Evolutionary conservation across 2,113 vertebrate genomes (phyloP), one percentile per base, ranked within the genome.

Genomic region (Typhlomys cinereus): DNA sequence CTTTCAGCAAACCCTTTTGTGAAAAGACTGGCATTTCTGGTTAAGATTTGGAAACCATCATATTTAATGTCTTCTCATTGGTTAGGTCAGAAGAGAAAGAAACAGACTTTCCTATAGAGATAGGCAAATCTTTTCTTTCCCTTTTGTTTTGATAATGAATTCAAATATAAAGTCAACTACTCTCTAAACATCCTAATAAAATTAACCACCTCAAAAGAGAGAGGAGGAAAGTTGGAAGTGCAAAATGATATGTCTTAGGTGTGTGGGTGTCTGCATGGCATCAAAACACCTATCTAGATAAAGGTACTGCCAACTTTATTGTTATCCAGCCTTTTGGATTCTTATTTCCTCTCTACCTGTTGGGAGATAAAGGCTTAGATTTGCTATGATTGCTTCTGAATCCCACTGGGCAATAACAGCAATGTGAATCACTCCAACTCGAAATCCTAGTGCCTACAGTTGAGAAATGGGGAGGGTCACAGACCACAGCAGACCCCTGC

Each of bases 331-430:
- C 39, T 95, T 83, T 93, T 34, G 69, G 52, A 54, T 87, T 94
- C 92, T 95, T 93, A 82, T 93, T 91, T 94, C 44, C 80, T 69
- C 7, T 95, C 88, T 94, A 95, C 88, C 93, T 97, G 27, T 95
- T 95, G 92, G 64, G 46, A 93, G 95, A 95, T 89, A 4, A 73
- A 90, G 57, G 71, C 86, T 70, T 94, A 41, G 36, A 70, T 96
- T 95, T 9, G 5, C 92, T 92, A 94, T 73, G 61, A 84, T 73
- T 84, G 18, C 90, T 90, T 95, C 91, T 44, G 88, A 79, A 89
- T 36, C 89, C 69, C 67, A 27, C 70, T 88, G 92, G 86, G 85
- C 93, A 95, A 82, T 59, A 57, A 52, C 20, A 54, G 39, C 73
- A 70, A 90, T 85, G 34, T 0, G 44, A 82, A 73, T 54, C 69